Evolutionary conservation across 2,113 vertebrate genomes (phyloP), one percentile per base, ranked within the genome.

Genomic region (Puma concolor): DNA sequence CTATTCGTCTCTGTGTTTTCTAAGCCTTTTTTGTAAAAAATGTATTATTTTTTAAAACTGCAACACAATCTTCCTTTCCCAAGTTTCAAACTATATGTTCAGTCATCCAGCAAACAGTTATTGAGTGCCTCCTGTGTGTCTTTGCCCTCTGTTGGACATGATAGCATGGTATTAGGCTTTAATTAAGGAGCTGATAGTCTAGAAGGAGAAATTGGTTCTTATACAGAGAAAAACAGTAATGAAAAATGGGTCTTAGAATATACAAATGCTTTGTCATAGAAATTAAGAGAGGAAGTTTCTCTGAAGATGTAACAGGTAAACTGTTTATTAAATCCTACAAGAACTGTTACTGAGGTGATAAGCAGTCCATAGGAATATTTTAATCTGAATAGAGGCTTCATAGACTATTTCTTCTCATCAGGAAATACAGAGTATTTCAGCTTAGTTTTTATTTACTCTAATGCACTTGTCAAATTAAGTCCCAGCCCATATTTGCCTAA

Each of bases 391-490:
- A 36, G 29, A 60, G 27, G n/a, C 57, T 91, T 29, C 19, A 74
- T 4, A 69, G 41, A 88, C 21, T 57, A 1, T n/a, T 36, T 9
- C n/a, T 69, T 95, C 31, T 63, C 29, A n/a, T 44, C n/a, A 41
- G 41, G 23, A 80, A 91, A 79, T 27, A 29, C 1, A 17, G 10
- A 85, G 31, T 27, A 57, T 21, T 91, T 67, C 60, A n/a, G 21
- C 52, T 92, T 82, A 57, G 29, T 67, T 96, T 90, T 95, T 87
- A 88, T 76, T 77, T 91, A 64, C 41, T 50, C 19, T 33, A 88
- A n/a, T 74, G 3, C 3, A 95, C 17, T 84, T 77, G 54, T 67
- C 87, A 87, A 94, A 91, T 93, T 80, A 88, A 81, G 48, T 27
- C 38, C 71, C 57, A 76, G 6, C 14, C 67, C 21, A 15, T 91